Evolutionary conservation across 2,888 invertebrate species (phyloP).

Genomic region (Craniophora ligustri): DNA sequence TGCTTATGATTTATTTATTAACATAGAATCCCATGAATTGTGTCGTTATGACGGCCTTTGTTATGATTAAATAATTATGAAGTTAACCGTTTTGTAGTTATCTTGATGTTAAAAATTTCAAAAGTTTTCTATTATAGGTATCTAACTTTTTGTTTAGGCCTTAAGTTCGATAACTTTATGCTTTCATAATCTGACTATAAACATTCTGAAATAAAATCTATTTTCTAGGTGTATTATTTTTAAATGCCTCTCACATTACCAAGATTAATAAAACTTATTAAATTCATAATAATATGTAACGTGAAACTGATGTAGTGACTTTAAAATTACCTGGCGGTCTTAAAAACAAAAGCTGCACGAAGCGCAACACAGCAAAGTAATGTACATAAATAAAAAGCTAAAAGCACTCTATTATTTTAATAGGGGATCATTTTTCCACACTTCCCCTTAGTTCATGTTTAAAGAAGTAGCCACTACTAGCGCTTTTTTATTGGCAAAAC

Average conservation of each 20-base stretch:
- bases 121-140: constrained; percentile 3
- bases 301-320: not conserved
- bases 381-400: constrained; percentile 49
- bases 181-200: not conserved
- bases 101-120: constrained; percentile 10
- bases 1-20: constrained; percentile 58
- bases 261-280: too few relatives aligned
- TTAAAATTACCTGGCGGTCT: not conserved
- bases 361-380: constrained; percentile 28
- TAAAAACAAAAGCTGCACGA: constrained; percentile 3
- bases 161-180: too few relatives aligned
- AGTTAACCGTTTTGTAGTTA: constrained; percentile 21
- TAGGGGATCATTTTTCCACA: constrained; percentile 52
- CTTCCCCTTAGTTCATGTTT: constrained; percentile 55
- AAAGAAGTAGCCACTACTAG: constrained; percentile 51
- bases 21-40: constrained; percentile 47
- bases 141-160: not conserved
- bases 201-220: not conserved
- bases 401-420: constrained; percentile 56
- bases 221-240: too few relatives aligned
- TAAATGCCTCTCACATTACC: too few relatives aligned
- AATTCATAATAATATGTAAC: too few relatives aligned
- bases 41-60: constrained; percentile 41
- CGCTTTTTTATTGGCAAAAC: constrained; percentile 53
- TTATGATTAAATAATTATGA: constrained; percentile 39